phyloP scores from a whole-genome alignment of 2,797 vertebrate species.

The Glossophaga mutica region DNA sequence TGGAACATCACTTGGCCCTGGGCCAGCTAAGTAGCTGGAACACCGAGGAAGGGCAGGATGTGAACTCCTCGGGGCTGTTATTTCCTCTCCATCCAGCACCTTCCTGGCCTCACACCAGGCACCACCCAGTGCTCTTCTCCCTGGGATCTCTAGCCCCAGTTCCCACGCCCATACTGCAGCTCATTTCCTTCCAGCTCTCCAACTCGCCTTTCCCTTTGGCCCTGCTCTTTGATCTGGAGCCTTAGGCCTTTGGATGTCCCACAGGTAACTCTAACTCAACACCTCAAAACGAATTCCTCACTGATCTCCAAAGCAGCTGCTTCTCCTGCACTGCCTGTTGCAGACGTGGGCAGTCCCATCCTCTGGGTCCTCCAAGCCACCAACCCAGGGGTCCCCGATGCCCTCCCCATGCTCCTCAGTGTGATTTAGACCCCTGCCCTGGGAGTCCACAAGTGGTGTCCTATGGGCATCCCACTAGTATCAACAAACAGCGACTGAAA shows the following conservation, averaged over 20 bases:
- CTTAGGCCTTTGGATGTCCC: neutral
- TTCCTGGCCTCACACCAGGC: neutral
- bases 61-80: neutral
- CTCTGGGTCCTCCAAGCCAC: neutral
- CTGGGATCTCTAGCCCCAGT: neutral
- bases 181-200: neutral
- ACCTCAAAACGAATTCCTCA: neutral
- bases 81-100: neutral
- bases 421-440: neutral
- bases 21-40: neutral
- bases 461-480: neutral
- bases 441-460: neutral
- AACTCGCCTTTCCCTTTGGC: neutral
- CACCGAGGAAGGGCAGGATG: neutral
- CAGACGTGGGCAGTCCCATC: neutral
- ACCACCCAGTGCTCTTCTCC: neutral
- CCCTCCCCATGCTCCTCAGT: neutral
- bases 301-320: neutral
- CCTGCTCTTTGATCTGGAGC: neutral
- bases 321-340: neutral
- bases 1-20: neutral
- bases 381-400: neutral
- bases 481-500: neutral
- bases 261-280: neutral
- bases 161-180: neutral